These are phyloP conservation scores for Chionodraco myersi DNA, from an alignment of 2,113 vertebrate species.

Conservation along the genomic window DNA sequence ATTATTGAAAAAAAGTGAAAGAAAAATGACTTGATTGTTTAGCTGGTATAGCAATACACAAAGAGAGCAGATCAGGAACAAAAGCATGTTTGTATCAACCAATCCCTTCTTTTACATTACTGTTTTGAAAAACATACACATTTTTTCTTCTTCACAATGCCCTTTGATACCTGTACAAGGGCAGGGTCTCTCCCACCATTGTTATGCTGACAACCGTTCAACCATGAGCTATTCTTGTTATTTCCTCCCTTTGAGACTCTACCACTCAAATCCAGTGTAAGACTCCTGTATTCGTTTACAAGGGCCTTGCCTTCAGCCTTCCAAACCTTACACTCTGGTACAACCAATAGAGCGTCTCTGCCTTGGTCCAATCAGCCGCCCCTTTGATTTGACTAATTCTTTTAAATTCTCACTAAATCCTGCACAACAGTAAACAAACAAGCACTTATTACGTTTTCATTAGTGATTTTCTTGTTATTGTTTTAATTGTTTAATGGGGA, in stretches of 20 bases:
- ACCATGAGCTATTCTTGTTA: background rate
- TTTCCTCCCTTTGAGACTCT: background rate
- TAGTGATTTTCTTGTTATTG: background rate
- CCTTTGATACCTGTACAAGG: background rate
- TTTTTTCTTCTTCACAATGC: background rate
- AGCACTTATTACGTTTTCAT: background rate
- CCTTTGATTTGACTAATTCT: background rate
- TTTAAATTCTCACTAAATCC: conserved; percentile 34
- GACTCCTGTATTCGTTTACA: too few relatives aligned
- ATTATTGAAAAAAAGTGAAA: conserved; percentile 4
- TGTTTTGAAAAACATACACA: background rate
- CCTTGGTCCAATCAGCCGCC: too few relatives aligned
- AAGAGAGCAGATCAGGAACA: background rate
- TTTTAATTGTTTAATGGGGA: conserved; percentile 32
- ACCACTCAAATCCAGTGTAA: too few relatives aligned
- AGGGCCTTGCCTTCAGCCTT: too few relatives aligned
- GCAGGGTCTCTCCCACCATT: background rate
- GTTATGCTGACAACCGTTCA: background rate
- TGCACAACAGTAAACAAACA: conserved; percentile 38
- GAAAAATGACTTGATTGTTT: conserved; percentile 13
- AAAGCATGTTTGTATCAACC: background rate
- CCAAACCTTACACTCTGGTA: too few relatives aligned
- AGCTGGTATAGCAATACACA: conserved; percentile 15
- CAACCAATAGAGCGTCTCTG: too few relatives aligned
- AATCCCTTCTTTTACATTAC: background rate